Evolutionary conservation across 2,888 invertebrate genomes (phyloP), one percentile per base, ranked within the genome.

Genomic region (Mythimna lalbum): DNA sequence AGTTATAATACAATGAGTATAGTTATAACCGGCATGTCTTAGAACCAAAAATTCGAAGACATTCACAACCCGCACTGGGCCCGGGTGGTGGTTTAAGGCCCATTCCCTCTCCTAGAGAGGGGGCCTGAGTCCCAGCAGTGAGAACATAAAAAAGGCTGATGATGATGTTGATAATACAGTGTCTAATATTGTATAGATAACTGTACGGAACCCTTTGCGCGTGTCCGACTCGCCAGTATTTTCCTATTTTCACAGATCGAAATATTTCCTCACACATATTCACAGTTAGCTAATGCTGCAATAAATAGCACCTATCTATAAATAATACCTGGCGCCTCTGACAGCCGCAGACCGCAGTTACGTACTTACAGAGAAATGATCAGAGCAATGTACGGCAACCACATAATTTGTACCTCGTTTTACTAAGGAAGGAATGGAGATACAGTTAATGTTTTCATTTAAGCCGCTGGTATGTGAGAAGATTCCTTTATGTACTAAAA

Each of bases 271-370:
- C 43, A 21, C 12, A 49, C n/a, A 49, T 2, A 21, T 49, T 33
- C 27, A 59, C 27, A 33, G 52, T 53, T 62, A 65, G 43, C 50
- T 47, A 47, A 50, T 55, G n/a, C 27, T 19, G 71, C n/a, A 62
- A 52, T 72, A 66, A 67, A 76, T 70, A 52, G n/a, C 52, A 23
- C n/a, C 55, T 27, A 56, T 1, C 43, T 53, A 39, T 53, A 61
- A 36, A 43, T 31, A 50, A 60, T 61, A 62, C 23, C 36, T 33
- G 36, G 56, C 39, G 53, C 62, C 53, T 52, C 36, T 59, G 4
- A 39, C 50, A 67, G 23, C 75, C 69, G 31, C 74, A 79, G 36
- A 69, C 80, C 64, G 55, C 75, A 74, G 63, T 62, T 47, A 39
- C 9, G 39, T 27, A 53, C 50, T 78, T 62, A 69, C 10, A n/a